phyloP scores from a whole-genome alignment of 1,140 invertebrate genomes.

The Stegodyphus mimosarum region DNA sequence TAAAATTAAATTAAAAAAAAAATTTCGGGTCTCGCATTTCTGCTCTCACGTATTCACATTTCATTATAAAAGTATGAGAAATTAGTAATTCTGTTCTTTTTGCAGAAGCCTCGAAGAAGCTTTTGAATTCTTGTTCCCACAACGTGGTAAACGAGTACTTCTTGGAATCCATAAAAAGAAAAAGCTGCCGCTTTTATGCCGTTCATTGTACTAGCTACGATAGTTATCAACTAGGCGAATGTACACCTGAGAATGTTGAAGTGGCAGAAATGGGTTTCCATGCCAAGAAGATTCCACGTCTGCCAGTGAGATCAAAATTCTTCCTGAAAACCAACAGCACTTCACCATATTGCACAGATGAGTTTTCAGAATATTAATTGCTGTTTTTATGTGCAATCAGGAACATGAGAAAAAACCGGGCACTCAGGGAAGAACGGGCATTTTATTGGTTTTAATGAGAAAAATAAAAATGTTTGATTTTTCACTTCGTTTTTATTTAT shows the following conservation, averaged over 20 bases:
- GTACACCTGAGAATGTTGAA: constrained; percentile 10
- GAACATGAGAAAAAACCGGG: too few species aligned
- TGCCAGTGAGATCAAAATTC: constrained; percentile 2
- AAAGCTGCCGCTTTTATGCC: constrained; percentile 1
- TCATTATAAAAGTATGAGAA: too few species aligned
- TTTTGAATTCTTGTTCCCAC: constrained; percentile 21
- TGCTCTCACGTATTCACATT: too few species aligned
- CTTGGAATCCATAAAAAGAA: constrained; percentile 13
- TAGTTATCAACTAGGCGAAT: constrained; percentile 18
- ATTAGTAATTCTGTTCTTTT: constrained; percentile 76
- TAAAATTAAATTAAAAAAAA: too few species aligned
- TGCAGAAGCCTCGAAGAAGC: constrained; percentile 63
- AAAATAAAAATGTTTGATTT: too few species aligned
- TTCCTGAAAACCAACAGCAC: constrained; percentile 6
- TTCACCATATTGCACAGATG: constrained; percentile 9
- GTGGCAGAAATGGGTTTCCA: constrained; percentile 29
- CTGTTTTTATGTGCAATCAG: too few species aligned
- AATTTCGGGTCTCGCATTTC: too few species aligned
- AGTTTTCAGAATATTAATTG: too few species aligned
- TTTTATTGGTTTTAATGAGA: too few species aligned
- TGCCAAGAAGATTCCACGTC: neutral
- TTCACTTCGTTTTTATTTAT: too few species aligned
- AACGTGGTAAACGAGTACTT: constrained; percentile 9
- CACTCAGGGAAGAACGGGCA: too few species aligned
- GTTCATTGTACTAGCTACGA: constrained; percentile 27